Base-by-base conservation (phyloP, 2,888 invertebrate genomes). In the Chrysomela aeneicollis region DNA sequence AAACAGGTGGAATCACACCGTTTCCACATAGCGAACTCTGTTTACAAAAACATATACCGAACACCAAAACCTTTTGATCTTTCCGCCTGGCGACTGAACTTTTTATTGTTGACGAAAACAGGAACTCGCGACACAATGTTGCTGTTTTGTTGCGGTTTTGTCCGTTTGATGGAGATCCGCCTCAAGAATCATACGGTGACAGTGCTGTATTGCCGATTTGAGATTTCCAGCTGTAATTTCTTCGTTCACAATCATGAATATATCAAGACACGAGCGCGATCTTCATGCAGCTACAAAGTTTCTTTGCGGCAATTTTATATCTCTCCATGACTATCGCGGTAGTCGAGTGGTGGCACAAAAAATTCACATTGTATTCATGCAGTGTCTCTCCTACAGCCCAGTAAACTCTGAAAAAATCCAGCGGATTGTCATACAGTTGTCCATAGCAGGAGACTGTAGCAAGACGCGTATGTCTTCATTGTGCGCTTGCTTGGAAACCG, bases 401-500 rank as follows among this genome's bases (percentile, higher is more conserved):
- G 42, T 42, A 15, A 17, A 57, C 57, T 57, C 26, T 26, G n/a
- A 17, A 46, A 57, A 57, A 57, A 60, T 64, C 51, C 47, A 54
- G 42, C 64, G 57, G 54, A 42, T 70, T 71, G 68, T 68, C 67
- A 66, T 69, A 69, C 62, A 72, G 70, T 72, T 70, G 71, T 70
- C 70, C 69, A 64, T 64, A 59, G 63, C 64, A 67, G 63, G 60
- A 63, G 62, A 64, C 67, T 37, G 21, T 52, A 59, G 60, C 61
- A 54, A 64, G 59, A 64, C 70, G 61, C 67, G 69, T 71, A 73
- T 70, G 71, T 73, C 73, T 72, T 73, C 71, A 72, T 73, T 71
- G 71, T 72, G 68, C 59, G 42, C 61, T 59, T 66, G 32, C 58
- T 42, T 37, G 42, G 66, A 61, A 68, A 72, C 73, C 71, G 73